Base-by-base conservation (phyloP, 2,797 vertebrate species). In the Mionectes olivaceus region DNA sequence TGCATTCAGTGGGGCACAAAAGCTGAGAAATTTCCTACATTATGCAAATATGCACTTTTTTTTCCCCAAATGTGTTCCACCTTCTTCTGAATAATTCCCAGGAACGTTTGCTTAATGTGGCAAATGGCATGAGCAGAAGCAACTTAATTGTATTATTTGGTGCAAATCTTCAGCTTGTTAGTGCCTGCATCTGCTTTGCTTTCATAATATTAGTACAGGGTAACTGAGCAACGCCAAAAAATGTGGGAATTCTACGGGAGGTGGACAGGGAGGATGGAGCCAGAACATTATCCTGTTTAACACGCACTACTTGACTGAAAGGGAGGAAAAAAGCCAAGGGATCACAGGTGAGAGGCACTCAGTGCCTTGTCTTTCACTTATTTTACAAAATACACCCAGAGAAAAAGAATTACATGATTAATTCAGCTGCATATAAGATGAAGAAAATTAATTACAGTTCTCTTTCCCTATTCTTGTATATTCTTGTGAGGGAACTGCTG, bases 61-160 rank as follows among this genome's bases (percentile, higher is more conserved):
- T 63, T 67, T 68, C 24, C 8, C 79, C n/a, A 82, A 84, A 93
- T 86, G 24, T 69, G 86, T 93, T 90, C 76, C 80, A 90, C 44
- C 39, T 95, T 75, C 44, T 78, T 73, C 90, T 79, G 87, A 95
- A 94, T 96, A 96, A 95, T 88, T 87, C 94, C 94, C 95, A 65
- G 84, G 70, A 77, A 93, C 52, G 87, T 95, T 94, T 90, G 94
- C 67, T 96, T 97, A 95, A 95, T 84, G 76, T 57, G 89, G 93
- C 68, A 86, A 96, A 94, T 73, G 60, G 28, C 89, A 87, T 75
- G 90, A 97, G 92, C 90, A 92, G 96, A 96, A 96, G 71, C 95
- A 96, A 92, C 85, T 96, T 96, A 70, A 94, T 97, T 93, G 68
- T 85, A 93, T 96, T 96, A 93, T 95, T 97, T 97, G 94, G 89